Evolutionary conservation across 2,113 vertebrate genomes (phyloP).

Genomic region (Rafetus swinhoei): DNA sequence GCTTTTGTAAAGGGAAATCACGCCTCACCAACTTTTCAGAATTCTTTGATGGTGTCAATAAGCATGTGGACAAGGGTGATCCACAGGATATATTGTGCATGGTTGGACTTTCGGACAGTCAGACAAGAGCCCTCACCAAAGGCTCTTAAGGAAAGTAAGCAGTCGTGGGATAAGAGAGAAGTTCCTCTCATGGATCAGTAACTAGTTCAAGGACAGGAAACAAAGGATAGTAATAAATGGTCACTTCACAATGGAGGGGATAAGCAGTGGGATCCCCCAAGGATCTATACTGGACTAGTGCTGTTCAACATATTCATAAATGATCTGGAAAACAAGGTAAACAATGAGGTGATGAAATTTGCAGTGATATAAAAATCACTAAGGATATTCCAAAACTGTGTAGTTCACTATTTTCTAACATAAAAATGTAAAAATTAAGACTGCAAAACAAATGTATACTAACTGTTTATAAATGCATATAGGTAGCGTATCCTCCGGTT

Average conservation of each 20-base stretch:
- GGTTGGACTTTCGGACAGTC: not conserved
- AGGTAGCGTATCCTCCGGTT: no score
- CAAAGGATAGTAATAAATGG: not conserved
- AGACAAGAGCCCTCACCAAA: not conserved
- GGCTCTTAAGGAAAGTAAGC: not conserved
- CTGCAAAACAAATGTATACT: no score
- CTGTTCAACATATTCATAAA: not conserved
- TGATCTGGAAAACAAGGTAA: not conserved
- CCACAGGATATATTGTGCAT: not conserved
- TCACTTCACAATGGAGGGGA: not conserved
- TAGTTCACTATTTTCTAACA: no score
- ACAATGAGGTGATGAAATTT: not conserved
- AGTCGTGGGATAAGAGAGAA: not conserved
- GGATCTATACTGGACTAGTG: not conserved
- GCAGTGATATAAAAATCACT: not conserved
- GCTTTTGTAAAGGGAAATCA: not conserved
- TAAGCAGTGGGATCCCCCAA: not conserved
- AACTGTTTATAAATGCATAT: no score
- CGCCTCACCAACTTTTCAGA: not conserved
- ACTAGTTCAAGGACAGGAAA: not conserved
- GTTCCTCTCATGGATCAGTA: not conserved
- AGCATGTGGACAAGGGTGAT: not conserved
- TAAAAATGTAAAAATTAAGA: no score
- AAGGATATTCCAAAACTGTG: no score
- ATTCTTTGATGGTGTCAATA: not conserved